Evolutionary conservation across 2,888 invertebrate genomes (phyloP).

Genomic region (Drosophila anceps): DNA sequence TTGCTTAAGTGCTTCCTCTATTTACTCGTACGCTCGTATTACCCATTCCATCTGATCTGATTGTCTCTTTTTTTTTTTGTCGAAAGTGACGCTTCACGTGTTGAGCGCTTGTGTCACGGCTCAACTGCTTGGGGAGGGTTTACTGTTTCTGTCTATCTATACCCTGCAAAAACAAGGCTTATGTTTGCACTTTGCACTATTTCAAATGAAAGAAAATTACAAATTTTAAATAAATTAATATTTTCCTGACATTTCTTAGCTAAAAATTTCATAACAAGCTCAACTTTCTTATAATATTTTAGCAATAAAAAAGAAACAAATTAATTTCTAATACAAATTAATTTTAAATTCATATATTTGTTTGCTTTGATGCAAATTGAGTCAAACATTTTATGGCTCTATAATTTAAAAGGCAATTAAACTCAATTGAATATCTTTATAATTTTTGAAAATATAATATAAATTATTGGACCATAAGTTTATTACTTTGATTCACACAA

Average conservation of each 20-base stretch:
- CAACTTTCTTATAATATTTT: too few relatives aligned
- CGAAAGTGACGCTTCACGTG: conserved; percentile 69
- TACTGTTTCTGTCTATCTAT: conserved; percentile 3
- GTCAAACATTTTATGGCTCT: neutral
- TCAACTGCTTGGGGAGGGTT: conserved; percentile 57
- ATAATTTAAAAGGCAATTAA: neutral
- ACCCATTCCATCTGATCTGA: conserved; percentile 31
- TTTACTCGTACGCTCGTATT: conserved; percentile 42
- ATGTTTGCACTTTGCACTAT: neutral
- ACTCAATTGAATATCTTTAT: neutral
- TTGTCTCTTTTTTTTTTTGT: conserved; percentile 33
- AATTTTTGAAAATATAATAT: neutral
- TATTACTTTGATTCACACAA: neutral
- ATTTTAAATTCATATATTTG: neutral
- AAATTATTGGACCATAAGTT: neutral
- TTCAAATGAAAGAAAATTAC: neutral
- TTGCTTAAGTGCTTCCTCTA: conserved; percentile 52
- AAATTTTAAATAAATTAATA: neutral
- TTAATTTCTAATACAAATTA: neutral
- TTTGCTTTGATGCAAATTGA: neutral
- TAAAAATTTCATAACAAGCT: neutral
- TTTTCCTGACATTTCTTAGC: neutral
- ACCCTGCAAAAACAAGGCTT: conserved; percentile 24
- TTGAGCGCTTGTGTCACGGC: conserved; percentile 69
- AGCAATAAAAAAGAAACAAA: too few relatives aligned